phyloP scores from a whole-genome alignment of 2,888 invertebrate genomes.

The Nephrocerus scutellatus region DNA sequence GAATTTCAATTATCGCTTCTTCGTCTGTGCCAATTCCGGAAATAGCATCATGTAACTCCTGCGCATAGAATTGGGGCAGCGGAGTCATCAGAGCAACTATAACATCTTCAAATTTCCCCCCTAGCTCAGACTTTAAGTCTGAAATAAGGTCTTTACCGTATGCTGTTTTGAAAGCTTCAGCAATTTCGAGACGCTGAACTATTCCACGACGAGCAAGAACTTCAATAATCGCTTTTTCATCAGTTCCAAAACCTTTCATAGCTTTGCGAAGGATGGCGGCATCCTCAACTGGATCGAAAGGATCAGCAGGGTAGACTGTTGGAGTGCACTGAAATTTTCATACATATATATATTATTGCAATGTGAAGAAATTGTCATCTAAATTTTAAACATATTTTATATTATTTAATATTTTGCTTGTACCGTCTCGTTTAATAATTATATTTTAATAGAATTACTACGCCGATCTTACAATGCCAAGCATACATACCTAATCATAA shows the following conservation, averaged over 20 bases:
- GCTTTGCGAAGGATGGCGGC: conserved; percentile 79
- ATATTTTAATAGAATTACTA: too few relatives aligned
- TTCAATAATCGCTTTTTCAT: conserved; percentile 86
- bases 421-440: too few relatives aligned
- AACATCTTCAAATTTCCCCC: conserved; percentile 84
- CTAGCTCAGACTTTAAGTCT: conserved; percentile 81
- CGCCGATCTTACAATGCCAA: too few relatives aligned
- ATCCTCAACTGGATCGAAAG: conserved; percentile 78
- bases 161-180: conserved; percentile 82
- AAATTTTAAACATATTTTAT: too few relatives aligned
- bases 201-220: conserved; percentile 82
- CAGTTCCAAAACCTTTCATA: conserved; percentile 90
- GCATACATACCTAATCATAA: too few relatives aligned
- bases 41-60: conserved; percentile 81
- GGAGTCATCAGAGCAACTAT: conserved; percentile 88
- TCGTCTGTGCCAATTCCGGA: conserved; percentile 83
- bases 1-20: conserved; percentile 84
- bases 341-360: too few relatives aligned
- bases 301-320: conserved; percentile 79
- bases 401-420: too few relatives aligned
- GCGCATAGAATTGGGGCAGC: conserved; percentile 82
- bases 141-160: conserved; percentile 82
- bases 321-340: conserved; percentile 75
- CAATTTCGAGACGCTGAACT: conserved; percentile 83
- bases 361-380: too few relatives aligned